Evolutionary conservation across 2,888 invertebrate genomes (phyloP), one percentile per base, ranked within the genome.

Genomic region (Brachycybe producta): DNA sequence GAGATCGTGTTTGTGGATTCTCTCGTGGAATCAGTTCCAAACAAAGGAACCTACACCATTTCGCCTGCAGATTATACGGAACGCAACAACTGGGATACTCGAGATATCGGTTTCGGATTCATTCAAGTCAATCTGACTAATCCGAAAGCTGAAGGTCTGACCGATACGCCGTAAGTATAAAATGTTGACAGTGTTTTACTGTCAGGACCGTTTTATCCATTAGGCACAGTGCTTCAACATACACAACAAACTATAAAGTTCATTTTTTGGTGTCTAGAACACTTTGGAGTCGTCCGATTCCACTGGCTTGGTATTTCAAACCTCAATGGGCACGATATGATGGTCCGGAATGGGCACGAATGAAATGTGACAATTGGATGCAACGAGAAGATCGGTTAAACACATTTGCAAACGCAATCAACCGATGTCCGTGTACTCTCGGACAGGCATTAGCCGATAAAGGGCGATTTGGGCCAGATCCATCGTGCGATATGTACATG

Each of bases 211-310:
- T n/a, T n/a, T n/a, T n/a, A n/a, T n/a, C n/a, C n/a, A n/a, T n/a
- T n/a, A n/a, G n/a, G n/a, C n/a, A n/a, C n/a, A n/a, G n/a, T n/a
- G n/a, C n/a, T n/a, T n/a, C n/a, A 15, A 46, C 3, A 4, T 26
- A 23, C 48, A 2, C 19, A 4, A 21, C 43, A 43, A 43, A 5
- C 4, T 43, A 32, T 32, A 13, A 19, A 35, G 5, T 19, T 35
- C 17, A 7, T 19, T 21, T 21, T 34, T 24, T 13, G 38, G 26
- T 47, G 38, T 54, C 48, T 52, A 76, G 76, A 1, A 74, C 83
- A 0, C 72, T 94, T 11, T 94, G 92, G 92, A 88, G 88, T 62
- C 77, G 81, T 52, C 90, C 92, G 0, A 83, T 94, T 56, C 92
- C 94, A 2, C 70, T 94, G 11, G 88, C 76, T 1, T 94, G 92